A percentile compares a stretch with the other conserved stretches of the same genome.
Evolutionary conservation across 2,888 invertebrate genomes (phyloP).

Genomic region (Nezara viridula): DNA sequence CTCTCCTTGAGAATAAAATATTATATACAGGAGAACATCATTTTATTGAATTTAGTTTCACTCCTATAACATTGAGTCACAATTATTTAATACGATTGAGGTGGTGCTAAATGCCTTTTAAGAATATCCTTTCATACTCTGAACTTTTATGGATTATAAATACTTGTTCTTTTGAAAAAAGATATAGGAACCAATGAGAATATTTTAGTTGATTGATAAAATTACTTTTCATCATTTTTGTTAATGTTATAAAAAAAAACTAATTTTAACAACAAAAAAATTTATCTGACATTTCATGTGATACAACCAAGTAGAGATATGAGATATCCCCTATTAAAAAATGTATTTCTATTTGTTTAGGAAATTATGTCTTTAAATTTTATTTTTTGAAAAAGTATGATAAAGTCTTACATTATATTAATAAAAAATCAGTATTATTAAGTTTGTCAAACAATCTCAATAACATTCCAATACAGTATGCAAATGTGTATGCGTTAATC

Average conservation of each 20-base stretch:
- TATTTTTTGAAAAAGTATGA: not conserved
- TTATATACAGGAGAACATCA: no score
- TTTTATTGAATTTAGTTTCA: no score
- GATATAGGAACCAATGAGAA: not conserved
- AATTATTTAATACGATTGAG: not conserved
- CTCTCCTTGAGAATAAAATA: no score
- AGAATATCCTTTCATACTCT: not conserved
- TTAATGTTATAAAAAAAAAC: no score
- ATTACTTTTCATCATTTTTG: not conserved
- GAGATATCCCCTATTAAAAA: not conserved
- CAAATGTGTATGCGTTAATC: no score
- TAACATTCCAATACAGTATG: not conserved
- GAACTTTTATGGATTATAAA: not conserved
- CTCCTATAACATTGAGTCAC: no score
- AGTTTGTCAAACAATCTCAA: not conserved
- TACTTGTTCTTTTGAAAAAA: not conserved
- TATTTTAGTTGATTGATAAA: not conserved
- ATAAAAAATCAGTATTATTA: not conserved
- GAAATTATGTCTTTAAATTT: not conserved
- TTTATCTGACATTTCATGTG: constrained; percentile 14
- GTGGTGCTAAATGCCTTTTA: not conserved
- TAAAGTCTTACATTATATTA: not conserved
- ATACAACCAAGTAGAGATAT: not conserved
- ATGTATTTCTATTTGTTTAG: not conserved
- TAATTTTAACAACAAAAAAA: no score